Base-by-base conservation (phyloP, 2,888 invertebrate species). In the Augiades crinisus region DNA sequence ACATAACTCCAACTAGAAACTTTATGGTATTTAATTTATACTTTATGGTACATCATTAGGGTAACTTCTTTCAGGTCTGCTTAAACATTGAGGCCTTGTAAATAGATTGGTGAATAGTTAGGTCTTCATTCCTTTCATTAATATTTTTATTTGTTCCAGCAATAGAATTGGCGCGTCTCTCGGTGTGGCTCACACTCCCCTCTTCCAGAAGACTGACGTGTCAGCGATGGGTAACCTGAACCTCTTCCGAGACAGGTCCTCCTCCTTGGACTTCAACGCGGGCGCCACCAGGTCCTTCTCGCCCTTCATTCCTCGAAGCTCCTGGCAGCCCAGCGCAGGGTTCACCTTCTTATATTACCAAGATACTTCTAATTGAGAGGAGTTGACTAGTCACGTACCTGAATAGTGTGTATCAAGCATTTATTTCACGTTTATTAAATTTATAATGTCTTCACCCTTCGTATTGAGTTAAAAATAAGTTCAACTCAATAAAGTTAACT, bases 191-290 rank as follows among this genome's bases (percentile, higher is more conserved):
- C 68, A 68, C 37, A 72, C 70, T 0, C 64, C 65, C 21, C 55
- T 66, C 1, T 57, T 72, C 34, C 60, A 68, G 34, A 64, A 63
- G 50, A 70, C 67, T 0, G 69, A 74, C 51, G 59, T 64, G 47
- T 70, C 67, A 0, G 67, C 71, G 2, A 65, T 68, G 64, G 68
- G 68, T 1, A 70, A 68, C 34, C 44, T 72, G 7, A 75, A 75
- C 52, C 58, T 75, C 22, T 70, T 66, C 58, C 63, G 54, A n/a
- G 59, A 60, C 14, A 64, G 62, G 0, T 52, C 60, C 1, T 67
- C 68, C 0, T 69, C 72, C 0, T 47, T 75, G 46, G 73, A 74
- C 53, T 51, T 74, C n/a, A 68, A 58, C 45, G 68, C 67, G 2
- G 72, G 72, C 1, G 58, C 61, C 19, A 57, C 60, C 8, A 61